Evolutionary conservation across 1,140 invertebrate species (phyloP).

Genomic region (Monochamus saltuarius): DNA sequence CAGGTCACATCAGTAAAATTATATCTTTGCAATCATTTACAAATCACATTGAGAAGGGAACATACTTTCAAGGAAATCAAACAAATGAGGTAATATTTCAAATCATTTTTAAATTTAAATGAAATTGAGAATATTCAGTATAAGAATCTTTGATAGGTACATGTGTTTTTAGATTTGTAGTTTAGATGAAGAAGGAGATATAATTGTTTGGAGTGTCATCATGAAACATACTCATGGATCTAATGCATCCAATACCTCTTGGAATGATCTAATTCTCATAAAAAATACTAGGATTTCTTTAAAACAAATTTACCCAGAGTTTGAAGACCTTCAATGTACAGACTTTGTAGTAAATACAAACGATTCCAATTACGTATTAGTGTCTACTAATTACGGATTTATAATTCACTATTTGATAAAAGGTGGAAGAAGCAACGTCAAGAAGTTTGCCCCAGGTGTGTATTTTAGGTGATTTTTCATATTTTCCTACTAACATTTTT

Average conservation of each 20-base stretch:
- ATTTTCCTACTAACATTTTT: constrained; percentile 2
- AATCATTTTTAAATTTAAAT: background rate
- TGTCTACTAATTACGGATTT: constrained; percentile 46
- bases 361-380: constrained; percentile 41
- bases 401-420: constrained; percentile 43
- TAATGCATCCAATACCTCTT: background rate
- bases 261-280: constrained; percentile 27
- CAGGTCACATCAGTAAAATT: constrained; percentile 31
- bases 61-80: constrained; percentile 9
- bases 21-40: constrained; percentile 26
- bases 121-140: constrained; percentile 5
- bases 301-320: constrained; percentile 33
- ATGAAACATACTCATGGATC: constrained; percentile 22
- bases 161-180: constrained; percentile 36
- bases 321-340: constrained; percentile 42
- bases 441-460: constrained; percentile 38
- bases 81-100: constrained; percentile 15
- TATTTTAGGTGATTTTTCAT: background rate
- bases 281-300: constrained; percentile 34
- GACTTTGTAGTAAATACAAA: constrained; percentile 36
- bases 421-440: constrained; percentile 33
- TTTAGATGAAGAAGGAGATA: constrained; percentile 40
- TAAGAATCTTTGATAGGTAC: constrained; percentile 3
- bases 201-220: constrained; percentile 44
- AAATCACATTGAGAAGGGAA: constrained; percentile 13